Conservation (phyloP, 1,140 invertebrate genomes). For the Oedothorax gibbosus region DNA sequence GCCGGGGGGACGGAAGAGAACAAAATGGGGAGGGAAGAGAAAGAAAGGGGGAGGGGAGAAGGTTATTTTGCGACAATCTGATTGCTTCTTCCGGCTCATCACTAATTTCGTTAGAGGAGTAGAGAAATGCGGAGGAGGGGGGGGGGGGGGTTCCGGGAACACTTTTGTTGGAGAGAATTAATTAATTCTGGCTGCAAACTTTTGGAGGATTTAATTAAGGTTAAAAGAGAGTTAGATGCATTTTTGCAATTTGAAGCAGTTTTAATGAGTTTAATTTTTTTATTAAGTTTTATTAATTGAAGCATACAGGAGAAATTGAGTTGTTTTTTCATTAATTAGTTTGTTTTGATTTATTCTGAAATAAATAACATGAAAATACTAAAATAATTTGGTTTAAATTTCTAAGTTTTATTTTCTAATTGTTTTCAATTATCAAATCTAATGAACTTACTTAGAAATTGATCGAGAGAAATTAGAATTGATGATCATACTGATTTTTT, state of each 20-base stretch:
- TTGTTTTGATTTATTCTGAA: no score
- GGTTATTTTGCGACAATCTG: conserved; percentile 31
- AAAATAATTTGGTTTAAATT: no score
- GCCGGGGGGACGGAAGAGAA: conserved; percentile 11
- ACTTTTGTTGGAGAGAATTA: background rate
- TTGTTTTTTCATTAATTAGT: no score
- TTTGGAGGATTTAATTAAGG: background rate
- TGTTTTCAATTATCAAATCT: no score
- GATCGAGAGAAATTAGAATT: no score
- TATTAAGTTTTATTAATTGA: background rate
- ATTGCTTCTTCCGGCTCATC: conserved; percentile 46
- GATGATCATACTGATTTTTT: no score
- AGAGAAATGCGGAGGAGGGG: no score
- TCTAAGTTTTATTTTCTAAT: no score
- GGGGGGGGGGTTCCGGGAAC: background rate
- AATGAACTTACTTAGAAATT: no score
- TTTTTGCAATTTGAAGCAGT: background rate
- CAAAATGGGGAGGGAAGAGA: background rate
- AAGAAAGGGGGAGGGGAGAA: conserved; percentile 28
- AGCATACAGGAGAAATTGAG: no score
- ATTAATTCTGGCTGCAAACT: no score
- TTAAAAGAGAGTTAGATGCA: background rate
- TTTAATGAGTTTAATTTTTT: background rate
- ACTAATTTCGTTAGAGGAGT: conserved; percentile 29
- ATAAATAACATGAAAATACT: no score